A percentile compares a stretch with the other conserved stretches of the same genome.
phyloP scores from a whole-genome alignment of 2,113 vertebrate genomes.

The Pardalotus punctatus region DNA sequence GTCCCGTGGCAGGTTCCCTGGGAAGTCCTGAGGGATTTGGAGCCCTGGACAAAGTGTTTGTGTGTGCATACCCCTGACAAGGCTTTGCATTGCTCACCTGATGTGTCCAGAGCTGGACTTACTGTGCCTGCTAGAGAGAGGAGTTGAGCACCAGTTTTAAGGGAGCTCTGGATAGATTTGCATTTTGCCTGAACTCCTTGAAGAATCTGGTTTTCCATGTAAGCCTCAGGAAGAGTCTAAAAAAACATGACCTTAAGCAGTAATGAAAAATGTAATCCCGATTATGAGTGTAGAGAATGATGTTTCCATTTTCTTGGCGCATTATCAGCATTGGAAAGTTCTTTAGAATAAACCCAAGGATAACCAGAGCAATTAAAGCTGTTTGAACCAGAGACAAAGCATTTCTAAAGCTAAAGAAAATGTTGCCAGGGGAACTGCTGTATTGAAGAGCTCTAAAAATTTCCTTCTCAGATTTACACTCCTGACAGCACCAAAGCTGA shows the following conservation, averaged over 20 bases:
- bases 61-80: neutral
- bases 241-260: neutral
- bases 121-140: neutral
- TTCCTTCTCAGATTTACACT: neutral
- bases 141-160: neutral
- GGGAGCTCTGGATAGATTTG: neutral
- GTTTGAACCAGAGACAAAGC: constrained; percentile 37
- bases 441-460: neutral
- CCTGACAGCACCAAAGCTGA: neutral
- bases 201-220: neutral
- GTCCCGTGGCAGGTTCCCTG: neutral
- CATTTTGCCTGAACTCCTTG: neutral
- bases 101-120: neutral
- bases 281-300: neutral
- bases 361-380: constrained; percentile 27
- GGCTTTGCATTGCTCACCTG: neutral
- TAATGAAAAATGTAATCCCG: neutral
- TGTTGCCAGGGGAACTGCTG: constrained; percentile 49
- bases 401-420: constrained; percentile 29
- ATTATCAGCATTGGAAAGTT: neutral
- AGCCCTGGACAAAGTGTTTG: neutral
- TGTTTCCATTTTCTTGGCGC: neutral
- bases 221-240: neutral
- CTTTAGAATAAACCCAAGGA: constrained; percentile 14
- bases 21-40: neutral